phyloP scores from a whole-genome alignment of 2,797 vertebrate species.

The Darevskia mixta region DNA sequence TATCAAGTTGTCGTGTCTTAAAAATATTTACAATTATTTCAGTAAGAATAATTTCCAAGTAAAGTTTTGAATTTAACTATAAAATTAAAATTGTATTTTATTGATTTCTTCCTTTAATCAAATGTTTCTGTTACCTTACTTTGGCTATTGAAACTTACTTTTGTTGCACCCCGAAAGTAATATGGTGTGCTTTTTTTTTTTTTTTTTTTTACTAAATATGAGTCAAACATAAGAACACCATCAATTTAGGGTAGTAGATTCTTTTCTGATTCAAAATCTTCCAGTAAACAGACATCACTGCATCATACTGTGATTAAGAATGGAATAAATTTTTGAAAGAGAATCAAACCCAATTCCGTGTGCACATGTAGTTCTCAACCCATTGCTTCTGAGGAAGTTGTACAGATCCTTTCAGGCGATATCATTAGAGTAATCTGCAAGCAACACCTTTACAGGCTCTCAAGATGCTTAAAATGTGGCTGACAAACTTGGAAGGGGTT shows the following conservation, averaged over 20 bases:
- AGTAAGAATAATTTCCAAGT: no score
- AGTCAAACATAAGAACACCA: background rate
- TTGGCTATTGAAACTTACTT: no score
- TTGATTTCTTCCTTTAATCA: no score
- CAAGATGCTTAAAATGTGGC: background rate
- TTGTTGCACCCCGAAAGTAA: no score
- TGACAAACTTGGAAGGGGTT: background rate
- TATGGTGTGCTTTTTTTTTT: background rate
- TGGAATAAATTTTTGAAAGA: background rate
- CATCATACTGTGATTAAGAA: no score
- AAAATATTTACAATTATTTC: no score
- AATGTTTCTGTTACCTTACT: no score
- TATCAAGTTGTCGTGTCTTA: no score
- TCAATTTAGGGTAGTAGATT: background rate
- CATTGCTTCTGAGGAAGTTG: background rate
- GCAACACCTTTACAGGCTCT: background rate
- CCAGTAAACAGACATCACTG: background rate
- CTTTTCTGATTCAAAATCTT: background rate
- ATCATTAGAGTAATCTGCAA: no score
- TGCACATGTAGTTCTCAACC: background rate
- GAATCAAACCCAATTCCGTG: background rate
- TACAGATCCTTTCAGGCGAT: background rate
- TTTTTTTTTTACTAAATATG: background rate
- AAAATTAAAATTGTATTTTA: no score
- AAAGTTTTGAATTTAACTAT: no score